Percentiles rank a stretch among this genome's conserved stretches.
Evolutionary conservation across 2,888 invertebrate genomes (phyloP).

Genomic region (Hirtodrosophila histrioides): DNA sequence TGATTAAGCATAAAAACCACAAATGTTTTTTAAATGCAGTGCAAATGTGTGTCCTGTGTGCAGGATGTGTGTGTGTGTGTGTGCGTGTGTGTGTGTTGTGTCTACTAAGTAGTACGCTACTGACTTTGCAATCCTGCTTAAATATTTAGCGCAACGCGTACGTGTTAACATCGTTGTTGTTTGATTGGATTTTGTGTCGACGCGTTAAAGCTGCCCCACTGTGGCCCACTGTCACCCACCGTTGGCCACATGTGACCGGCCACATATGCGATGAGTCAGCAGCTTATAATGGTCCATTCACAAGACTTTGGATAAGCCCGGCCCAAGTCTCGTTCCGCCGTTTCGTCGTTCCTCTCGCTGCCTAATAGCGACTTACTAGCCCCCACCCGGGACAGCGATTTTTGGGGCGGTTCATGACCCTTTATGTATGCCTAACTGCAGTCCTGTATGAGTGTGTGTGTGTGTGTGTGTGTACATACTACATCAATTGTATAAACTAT

Average conservation of each 20-base stretch:
- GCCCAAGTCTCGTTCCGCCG: conserved; percentile 7
- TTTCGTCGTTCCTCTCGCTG: no score
- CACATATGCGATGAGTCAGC: conserved; percentile 56
- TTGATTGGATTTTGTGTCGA: conserved; percentile 54
- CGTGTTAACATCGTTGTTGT: conserved; percentile 61
- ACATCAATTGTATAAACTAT: conserved; percentile 51
- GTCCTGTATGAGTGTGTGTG: neutral
- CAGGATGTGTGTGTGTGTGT: neutral
- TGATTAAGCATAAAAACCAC: conserved; percentile 82
- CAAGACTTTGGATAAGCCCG: conserved; percentile 45
- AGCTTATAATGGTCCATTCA: conserved; percentile 49
- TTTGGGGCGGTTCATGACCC: conserved; percentile 31
- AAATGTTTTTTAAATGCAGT: conserved; percentile 82
- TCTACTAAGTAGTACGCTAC: conserved; percentile 48
- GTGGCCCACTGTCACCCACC: conserved; percentile 13
- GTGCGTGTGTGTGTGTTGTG: conserved; percentile 8
- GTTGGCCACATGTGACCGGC: neutral
- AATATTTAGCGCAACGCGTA: conserved; percentile 67
- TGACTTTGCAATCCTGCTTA: conserved; percentile 50
- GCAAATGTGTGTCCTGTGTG: conserved; percentile 55
- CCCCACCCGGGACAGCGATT: no score
- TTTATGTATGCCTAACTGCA: conserved; percentile 34
- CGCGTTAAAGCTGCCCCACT: conserved; percentile 43
- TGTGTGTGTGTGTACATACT: conserved; percentile 16
- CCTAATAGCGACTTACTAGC: no score